Evolutionary conservation across 2,113 vertebrate genomes (phyloP).

Genomic region (Hemiprocne comata): DNA sequence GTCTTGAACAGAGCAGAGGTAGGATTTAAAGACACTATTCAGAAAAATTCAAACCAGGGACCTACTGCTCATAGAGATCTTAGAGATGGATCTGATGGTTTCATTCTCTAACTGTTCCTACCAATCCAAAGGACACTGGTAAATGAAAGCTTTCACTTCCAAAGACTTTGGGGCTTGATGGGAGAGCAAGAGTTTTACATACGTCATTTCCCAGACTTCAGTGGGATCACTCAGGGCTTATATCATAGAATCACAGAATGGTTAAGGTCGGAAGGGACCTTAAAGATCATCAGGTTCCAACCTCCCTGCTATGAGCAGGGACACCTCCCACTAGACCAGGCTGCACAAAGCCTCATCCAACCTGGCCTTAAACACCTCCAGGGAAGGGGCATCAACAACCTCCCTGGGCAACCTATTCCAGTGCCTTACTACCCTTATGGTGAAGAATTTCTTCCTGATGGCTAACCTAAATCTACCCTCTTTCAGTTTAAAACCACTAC

Average conservation of each 20-base stretch:
- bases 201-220: not conserved
- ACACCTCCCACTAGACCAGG: too few species aligned
- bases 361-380: too few species aligned
- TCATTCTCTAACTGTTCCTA: not conserved
- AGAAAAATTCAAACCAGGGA: not conserved
- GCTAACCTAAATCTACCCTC: too few species aligned
- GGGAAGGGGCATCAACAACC: too few species aligned
- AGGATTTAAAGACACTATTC: not conserved
- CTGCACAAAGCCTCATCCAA: too few species aligned
- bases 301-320: too few species aligned
- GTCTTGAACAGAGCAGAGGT: not conserved
- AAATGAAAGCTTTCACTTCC: not conserved
- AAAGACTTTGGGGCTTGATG: not conserved
- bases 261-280: too few species aligned
- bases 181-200: not conserved
- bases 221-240: not conserved
- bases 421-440: too few species aligned
- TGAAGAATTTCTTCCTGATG: too few species aligned
- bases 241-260: not conserved
- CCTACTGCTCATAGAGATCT: not conserved
- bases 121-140: not conserved
- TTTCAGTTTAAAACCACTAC: too few species aligned
- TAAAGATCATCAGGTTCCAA: too few species aligned
- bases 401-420: too few species aligned
- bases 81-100: not conserved